These are phyloP conservation scores for Sitta europaea DNA, from an alignment of 2,113 vertebrate species.

Conservation along the genomic window DNA sequence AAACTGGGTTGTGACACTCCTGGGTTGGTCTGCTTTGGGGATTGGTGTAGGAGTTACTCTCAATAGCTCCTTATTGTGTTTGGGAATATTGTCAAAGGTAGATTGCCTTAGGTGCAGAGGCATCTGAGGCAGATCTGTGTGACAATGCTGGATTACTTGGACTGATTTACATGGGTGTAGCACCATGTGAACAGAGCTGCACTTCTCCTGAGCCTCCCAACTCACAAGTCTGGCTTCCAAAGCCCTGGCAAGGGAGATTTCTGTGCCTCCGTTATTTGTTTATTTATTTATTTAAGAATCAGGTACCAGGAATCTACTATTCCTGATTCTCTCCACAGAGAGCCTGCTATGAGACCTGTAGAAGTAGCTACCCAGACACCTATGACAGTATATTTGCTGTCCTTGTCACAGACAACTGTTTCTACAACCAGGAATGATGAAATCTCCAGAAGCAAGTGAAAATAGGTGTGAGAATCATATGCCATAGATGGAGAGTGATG, in stretches of 20 bases:
- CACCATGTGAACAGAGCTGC: background rate
- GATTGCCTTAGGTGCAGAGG: background rate
- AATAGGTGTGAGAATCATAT: background rate
- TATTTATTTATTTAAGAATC: background rate
- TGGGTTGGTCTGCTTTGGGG: background rate
- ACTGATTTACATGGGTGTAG: background rate
- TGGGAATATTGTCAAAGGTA: background rate
- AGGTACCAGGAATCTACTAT: background rate
- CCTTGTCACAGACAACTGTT: background rate
- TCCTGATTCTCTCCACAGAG: background rate
- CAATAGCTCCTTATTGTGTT: background rate
- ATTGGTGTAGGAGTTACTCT: background rate
- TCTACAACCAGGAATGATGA: fast-evolving
- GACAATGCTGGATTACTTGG: background rate
- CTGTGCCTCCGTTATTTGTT: fast-evolving
- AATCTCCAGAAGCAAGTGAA: background rate
- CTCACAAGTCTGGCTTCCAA: background rate
- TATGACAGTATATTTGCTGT: background rate
- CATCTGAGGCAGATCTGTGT: background rate
- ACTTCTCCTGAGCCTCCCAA: background rate
- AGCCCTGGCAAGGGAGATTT: fast-evolving
- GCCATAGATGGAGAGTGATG: background rate
- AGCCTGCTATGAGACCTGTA: background rate
- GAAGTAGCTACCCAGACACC: background rate
- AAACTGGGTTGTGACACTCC: background rate